phyloP scores from a whole-genome alignment of 92 coral and sea anemone genomes.

The Palythoa grandiflora region DNA sequence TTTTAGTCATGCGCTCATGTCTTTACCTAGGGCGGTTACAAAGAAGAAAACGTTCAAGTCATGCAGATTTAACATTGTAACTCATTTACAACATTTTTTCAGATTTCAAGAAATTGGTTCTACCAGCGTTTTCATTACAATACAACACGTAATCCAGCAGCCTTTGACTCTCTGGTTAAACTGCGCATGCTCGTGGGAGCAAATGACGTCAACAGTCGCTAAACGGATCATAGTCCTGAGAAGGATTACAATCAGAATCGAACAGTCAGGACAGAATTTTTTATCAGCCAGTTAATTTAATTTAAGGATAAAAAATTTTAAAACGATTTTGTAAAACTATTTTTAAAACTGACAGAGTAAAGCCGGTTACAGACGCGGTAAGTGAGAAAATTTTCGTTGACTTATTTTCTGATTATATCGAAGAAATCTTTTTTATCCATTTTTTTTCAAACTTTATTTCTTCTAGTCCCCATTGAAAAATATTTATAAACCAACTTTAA shows the following conservation, averaged over 20 bases:
- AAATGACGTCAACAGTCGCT: neutral
- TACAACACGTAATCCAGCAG: neutral
- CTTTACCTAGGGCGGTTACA: too few relatives aligned
- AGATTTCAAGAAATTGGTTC: conserved; percentile 40
- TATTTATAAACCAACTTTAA: too few relatives aligned
- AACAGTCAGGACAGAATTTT: neutral
- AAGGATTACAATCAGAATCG: neutral
- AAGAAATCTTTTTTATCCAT: too few relatives aligned
- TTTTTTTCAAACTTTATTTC: too few relatives aligned
- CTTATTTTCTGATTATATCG: neutral
- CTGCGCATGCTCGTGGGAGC: neutral
- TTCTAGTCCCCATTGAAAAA: too few relatives aligned
- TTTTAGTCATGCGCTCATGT: too few relatives aligned
- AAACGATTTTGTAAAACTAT: neutral
- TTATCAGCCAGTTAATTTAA: neutral
- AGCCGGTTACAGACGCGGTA: neutral
- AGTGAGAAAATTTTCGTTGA: neutral
- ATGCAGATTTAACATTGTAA: too few relatives aligned
- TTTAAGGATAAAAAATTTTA: neutral
- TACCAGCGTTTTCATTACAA: conserved; percentile 28
- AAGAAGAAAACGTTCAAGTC: too few relatives aligned
- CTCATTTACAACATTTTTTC: neutral
- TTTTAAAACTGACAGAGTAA: neutral
- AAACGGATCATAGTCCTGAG: neutral
- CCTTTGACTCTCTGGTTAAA: neutral